Percentiles rank a stretch among this genome's conserved stretches.
Evolutionary conservation across 2,113 vertebrate genomes (phyloP).

Genomic region (Conger conger): DNA sequence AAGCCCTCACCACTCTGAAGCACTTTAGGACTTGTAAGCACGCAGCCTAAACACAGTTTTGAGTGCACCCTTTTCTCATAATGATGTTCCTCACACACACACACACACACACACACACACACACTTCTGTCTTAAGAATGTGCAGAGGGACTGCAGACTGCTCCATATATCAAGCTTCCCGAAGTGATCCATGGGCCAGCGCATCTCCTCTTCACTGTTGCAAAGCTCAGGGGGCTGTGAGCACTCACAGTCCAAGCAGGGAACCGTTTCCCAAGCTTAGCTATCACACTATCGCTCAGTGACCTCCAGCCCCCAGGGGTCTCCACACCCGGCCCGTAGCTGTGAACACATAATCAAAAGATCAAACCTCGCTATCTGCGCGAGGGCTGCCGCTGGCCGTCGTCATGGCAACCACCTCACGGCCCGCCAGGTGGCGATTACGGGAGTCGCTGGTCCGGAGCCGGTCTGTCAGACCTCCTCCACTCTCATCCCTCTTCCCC

Average conservation of each 20-base stretch:
- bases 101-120: neutral
- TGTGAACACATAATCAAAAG: conserved; percentile 36
- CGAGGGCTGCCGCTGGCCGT: conserved; percentile 44
- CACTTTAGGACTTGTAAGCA: neutral
- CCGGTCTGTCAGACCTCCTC: conserved; percentile 36
- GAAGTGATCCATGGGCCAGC: neutral
- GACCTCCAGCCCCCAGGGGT: neutral
- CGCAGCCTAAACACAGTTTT: neutral
- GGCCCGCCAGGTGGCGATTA: conserved; percentile 53
- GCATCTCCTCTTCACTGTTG: neutral
- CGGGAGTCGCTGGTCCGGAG: conserved; percentile 39
- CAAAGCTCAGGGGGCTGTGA: neutral
- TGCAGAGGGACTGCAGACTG: neutral
- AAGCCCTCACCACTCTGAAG: neutral
- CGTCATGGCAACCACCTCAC: conserved; percentile 60
- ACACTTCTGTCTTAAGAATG: neutral
- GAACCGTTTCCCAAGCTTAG: neutral
- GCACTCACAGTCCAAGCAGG: neutral
- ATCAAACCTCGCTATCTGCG: conserved; percentile 32
- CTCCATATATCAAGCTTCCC: neutral
- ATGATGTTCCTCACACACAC: neutral
- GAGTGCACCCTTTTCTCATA: neutral
- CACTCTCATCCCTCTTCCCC: neutral
- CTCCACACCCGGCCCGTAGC: conserved; percentile 21
- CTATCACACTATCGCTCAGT: neutral